A percentile compares a stretch with the other conserved stretches of the same genome.
Conservation (phyloP, 1,140 invertebrate species). For the Tribolium castaneum region DNA sequence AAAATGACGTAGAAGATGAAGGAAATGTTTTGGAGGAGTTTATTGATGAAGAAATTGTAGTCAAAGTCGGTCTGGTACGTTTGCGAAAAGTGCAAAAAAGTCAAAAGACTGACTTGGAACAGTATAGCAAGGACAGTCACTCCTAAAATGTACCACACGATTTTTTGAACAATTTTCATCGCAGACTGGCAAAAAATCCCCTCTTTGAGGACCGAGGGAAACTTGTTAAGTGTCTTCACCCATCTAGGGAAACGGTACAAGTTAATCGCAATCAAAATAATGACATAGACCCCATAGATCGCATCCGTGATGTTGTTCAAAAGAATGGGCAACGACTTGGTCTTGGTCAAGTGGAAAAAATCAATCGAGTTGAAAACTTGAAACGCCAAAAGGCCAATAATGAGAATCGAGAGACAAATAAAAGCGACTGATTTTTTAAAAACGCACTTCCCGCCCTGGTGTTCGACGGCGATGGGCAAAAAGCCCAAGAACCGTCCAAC, state of each 20-base stretch:
- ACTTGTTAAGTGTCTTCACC: conserved; percentile 51
- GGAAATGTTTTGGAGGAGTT: conserved; percentile 46
- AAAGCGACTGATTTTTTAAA: conserved; percentile 51
- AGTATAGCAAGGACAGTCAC: conserved; percentile 8
- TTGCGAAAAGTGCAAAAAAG: conserved; percentile 51
- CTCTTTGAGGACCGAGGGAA: conserved; percentile 45
- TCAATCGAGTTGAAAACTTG: conserved; percentile 45
- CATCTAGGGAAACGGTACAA: conserved; percentile 48
- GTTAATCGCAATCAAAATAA: conserved; percentile 44
- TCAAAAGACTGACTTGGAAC: conserved; percentile 37
- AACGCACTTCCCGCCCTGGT: conserved; percentile 45
- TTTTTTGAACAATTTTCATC: conserved; percentile 19
- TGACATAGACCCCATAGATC: conserved; percentile 51
- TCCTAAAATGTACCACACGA: conserved; percentile 45
- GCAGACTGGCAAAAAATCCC: conserved; percentile 54
- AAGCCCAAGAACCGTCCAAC: conserved; percentile 53
- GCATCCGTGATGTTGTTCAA: conserved; percentile 55
- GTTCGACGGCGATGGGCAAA: conserved; percentile 49
- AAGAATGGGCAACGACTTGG: conserved; percentile 52
- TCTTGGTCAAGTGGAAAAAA: conserved; percentile 47
- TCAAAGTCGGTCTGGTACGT: conserved; percentile 48
- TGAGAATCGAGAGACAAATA: conserved; percentile 46
- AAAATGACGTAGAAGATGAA: conserved; percentile 55
- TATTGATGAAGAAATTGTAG: conserved; percentile 48
- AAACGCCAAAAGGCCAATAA: conserved; percentile 38